These are phyloP conservation scores for Pseudomyrmex concolor DNA, from an alignment of 1,140 invertebrate genomes.

Conservation along the genomic window DNA sequence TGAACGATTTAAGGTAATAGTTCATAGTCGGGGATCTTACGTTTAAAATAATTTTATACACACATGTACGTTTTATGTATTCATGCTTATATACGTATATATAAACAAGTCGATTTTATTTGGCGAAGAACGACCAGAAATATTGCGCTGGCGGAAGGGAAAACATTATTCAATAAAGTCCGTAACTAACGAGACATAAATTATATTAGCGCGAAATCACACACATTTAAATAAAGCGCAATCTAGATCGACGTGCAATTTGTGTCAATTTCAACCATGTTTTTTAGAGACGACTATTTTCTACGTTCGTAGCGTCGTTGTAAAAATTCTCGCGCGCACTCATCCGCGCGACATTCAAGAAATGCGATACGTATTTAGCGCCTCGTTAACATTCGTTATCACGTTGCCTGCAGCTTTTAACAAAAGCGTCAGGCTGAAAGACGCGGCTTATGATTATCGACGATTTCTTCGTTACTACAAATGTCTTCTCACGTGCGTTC, in stretches of 20 bases:
- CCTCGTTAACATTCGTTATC: slow-evolving; percentile 55
- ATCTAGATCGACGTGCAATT: neutral
- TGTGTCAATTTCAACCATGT: neutral
- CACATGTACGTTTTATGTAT: no score
- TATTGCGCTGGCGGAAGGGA: no score
- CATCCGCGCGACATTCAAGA: slow-evolving; percentile 17
- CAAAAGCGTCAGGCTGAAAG: slow-evolving; percentile 6
- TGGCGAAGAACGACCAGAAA: no score
- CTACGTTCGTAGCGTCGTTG: slow-evolving; percentile 5
- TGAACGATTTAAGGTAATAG: no score
- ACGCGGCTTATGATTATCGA: slow-evolving; percentile 56
- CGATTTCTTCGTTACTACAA: slow-evolving; percentile 26
- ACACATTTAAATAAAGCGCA: neutral
- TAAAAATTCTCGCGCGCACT: slow-evolving; percentile 15
- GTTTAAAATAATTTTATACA: no score
- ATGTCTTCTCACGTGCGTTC: neutral
- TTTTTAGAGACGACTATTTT: neutral
- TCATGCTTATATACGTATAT: no score
- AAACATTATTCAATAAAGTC: no score
- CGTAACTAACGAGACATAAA: no score
- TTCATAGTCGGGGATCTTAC: no score
- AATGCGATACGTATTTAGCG: neutral
- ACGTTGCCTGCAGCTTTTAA: slow-evolving; percentile 24
- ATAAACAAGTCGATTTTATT: no score
- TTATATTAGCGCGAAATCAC: no score